Evolutionary conservation across 2,888 invertebrate genomes (phyloP).

Genomic region (Blastobasis adustella): DNA sequence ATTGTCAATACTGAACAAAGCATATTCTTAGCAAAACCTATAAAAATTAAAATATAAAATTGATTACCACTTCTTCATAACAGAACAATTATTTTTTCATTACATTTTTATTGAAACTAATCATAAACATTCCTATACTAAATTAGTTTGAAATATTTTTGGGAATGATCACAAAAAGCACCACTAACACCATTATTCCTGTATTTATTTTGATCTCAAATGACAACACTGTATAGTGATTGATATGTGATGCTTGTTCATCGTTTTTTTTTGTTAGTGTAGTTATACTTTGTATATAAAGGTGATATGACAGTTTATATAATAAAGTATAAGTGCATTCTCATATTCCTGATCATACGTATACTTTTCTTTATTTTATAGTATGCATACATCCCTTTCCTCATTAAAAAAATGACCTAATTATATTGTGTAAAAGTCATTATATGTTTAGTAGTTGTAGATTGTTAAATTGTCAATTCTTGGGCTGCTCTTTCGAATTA

Average conservation of each 20-base stretch:
- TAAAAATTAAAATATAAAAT: too few relatives aligned
- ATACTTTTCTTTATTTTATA: too few relatives aligned
- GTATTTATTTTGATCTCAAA: slow-evolving; percentile 43
- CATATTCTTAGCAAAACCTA: too few relatives aligned
- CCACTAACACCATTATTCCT: slow-evolving; percentile 9
- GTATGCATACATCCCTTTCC: too few relatives aligned
- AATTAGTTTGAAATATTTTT: not conserved
- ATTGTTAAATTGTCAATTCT: slow-evolving; percentile 53
- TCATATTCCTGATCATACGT: too few relatives aligned
- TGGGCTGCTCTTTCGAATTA: slow-evolving; percentile 50
- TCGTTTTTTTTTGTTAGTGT: slow-evolving; percentile 13
- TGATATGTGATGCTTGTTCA: slow-evolving; percentile 17
- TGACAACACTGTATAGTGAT: slow-evolving; percentile 23
- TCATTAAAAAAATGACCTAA: too few relatives aligned
- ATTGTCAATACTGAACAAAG: too few relatives aligned
- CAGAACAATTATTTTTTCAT: slow-evolving; percentile 12
- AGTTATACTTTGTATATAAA: not conserved
- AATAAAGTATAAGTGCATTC: too few relatives aligned
- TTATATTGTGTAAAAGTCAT: too few relatives aligned
- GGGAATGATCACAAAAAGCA: not conserved
- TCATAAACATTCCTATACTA: slow-evolving; percentile 3
- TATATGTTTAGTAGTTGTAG: not conserved
- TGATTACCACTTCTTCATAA: too few relatives aligned
- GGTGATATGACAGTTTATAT: too few relatives aligned
- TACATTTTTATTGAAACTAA: not conserved